Evolutionary conservation across 2,888 invertebrate genomes (phyloP), one percentile per base, ranked within the genome.

Genomic region (Globia sparganii): DNA sequence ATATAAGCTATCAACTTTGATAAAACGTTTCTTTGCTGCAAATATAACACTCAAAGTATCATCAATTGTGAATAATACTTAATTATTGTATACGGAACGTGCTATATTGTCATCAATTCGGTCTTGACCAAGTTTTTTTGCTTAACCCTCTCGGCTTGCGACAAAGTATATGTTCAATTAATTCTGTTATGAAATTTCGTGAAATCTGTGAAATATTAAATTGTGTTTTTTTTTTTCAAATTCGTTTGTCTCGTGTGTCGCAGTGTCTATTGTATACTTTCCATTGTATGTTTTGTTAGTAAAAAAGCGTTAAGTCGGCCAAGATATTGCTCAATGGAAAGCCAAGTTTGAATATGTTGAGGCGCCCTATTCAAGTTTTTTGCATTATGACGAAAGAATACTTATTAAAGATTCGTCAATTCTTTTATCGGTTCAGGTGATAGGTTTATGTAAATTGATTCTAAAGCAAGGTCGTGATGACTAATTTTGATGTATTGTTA

Each of bases 191-290:
- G 95, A 95, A 96, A 95, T 95, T 95, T 92, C 79, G 87, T 80
- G 95, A 95, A 96, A 96, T 91, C 94, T 91, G 91, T 91, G 92
- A 95, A 96, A 94, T 96, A 95, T 95, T 91, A 93, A 93, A 95
- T 95, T 93, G 93, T 85, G 85, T 89, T 95, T 94, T 95, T 53
- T 53, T 53, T 56, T 94, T 91, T 93, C 93, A 84, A 84, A 85
- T 70, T 73, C 59, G 70, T 64, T 80, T 73, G 77, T 86, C 83
- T 86, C 91, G 89, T 93, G 90, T 93, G 92, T 92, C 90, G 90
- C 89, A 89, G 87, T 83, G 74, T 87, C 92, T 90, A 92, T 95
- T 94, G 93, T 93, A 86, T 87, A 86, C 84, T 83, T 87, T 89
- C 85, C 90, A 94, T 94, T 93, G 92, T 93, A 86, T 92, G 92